A percentile compares a stretch with the other conserved stretches of the same genome.
These are phyloP conservation scores for Ericerus pela DNA, from an alignment of 1,140 invertebrate species.

Conservation along the genomic window DNA sequence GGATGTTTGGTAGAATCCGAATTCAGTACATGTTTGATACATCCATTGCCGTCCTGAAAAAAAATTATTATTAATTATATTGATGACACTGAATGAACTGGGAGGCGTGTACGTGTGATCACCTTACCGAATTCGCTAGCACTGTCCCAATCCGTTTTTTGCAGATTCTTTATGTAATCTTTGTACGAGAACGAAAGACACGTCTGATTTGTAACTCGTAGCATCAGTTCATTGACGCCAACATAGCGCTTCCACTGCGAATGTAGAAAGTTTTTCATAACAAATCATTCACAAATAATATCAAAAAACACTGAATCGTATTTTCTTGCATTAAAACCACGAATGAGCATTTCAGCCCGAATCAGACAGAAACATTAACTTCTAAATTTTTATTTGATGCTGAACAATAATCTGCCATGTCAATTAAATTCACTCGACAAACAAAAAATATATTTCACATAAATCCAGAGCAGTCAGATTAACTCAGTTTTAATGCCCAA, in stretches of 20 bases:
- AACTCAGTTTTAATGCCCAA: not conserved
- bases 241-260: constrained; percentile 37
- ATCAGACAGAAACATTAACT: not conserved
- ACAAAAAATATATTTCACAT: not conserved
- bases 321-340: not conserved
- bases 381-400: not conserved
- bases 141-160: not conserved
- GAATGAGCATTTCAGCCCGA: not conserved
- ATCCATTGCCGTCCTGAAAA: constrained; percentile 62
- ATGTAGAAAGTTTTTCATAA: not conserved
- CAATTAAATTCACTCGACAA: not conserved
- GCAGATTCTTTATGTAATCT: not conserved
- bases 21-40: constrained; percentile 92
- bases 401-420: not conserved
- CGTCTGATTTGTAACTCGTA: constrained; percentile 49
- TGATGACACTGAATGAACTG: not conserved
- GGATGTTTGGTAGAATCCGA: constrained; percentile 87
- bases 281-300: not conserved
- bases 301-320: not conserved
- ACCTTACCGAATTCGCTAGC: not conserved
- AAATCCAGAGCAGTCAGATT: not conserved
- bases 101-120: not conserved
- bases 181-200: not conserved
- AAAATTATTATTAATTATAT: not conserved
- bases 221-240: constrained; percentile 50